phyloP scores from a whole-genome alignment of 2,113 vertebrate genomes.

The Notothenia coriiceps region DNA sequence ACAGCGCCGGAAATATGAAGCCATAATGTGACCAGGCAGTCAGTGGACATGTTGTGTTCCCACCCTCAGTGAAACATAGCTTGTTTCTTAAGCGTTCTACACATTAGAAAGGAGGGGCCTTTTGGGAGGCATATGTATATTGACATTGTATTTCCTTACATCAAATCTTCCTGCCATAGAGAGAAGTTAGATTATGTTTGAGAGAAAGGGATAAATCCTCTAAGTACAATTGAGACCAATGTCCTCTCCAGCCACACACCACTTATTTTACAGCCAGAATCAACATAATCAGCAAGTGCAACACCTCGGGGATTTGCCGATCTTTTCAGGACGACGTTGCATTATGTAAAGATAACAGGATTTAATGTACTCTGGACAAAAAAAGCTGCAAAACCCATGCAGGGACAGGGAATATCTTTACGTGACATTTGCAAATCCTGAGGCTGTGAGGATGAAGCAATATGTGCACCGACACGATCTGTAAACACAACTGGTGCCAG shows the following conservation, averaged over 20 bases:
- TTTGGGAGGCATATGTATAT: background rate
- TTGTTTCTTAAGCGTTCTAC: slow-evolving; percentile 48
- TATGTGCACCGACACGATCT: slow-evolving; percentile 17
- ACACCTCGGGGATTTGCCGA: slow-evolving; percentile 36
- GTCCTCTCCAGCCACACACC: slow-evolving; percentile 39
- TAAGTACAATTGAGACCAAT: slow-evolving; percentile 54
- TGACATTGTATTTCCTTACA: background rate
- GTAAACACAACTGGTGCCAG: slow-evolving; percentile 19
- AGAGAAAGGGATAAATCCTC: slow-evolving; percentile 64
- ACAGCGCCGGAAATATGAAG: slow-evolving; percentile 57
- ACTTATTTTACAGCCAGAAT: slow-evolving; percentile 17
- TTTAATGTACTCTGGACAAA: background rate
- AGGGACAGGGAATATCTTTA: background rate
- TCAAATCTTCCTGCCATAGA: slow-evolving; percentile 16
- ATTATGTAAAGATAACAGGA: slow-evolving; percentile 46
- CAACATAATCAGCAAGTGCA: slow-evolving; percentile 8
- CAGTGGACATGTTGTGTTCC: background rate
- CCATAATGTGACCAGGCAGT: slow-evolving; percentile 10
- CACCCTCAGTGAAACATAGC: background rate
- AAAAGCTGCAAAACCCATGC: too few species aligned
- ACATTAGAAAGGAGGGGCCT: slow-evolving; percentile 43
- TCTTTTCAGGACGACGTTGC: slow-evolving; percentile 23
- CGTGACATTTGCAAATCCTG: background rate
- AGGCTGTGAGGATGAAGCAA: slow-evolving; percentile 10
- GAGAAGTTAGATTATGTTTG: slow-evolving; percentile 37